These are phyloP conservation scores for Philhelius pedissequus DNA, from an alignment of 2,888 invertebrate species.

Conservation along the genomic window DNA sequence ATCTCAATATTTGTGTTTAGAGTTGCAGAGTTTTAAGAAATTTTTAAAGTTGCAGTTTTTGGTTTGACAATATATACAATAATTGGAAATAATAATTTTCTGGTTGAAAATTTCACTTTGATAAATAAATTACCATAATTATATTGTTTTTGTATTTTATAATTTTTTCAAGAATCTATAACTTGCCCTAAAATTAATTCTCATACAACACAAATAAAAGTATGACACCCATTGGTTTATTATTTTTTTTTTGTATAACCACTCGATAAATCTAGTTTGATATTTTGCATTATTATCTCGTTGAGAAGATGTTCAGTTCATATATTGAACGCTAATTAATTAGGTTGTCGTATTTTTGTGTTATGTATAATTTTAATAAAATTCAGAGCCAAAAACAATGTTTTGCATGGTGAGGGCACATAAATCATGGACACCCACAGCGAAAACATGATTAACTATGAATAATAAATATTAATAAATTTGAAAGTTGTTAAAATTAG, in stretches of 20 bases:
- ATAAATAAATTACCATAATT: too few species aligned
- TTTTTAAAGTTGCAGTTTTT: too few species aligned
- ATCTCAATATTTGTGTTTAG: too few species aligned
- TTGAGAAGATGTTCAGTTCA: conserved; percentile 11
- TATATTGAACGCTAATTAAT: conserved; percentile 25
- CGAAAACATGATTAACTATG: conserved; percentile 32
- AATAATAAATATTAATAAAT: conserved; percentile 28
- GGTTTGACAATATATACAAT: too few species aligned
- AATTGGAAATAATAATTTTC: too few species aligned
- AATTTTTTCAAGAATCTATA: background rate
- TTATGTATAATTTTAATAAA: background rate
- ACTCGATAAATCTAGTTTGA: background rate
- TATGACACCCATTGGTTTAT: background rate
- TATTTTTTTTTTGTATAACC: background rate
- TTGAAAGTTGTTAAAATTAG: conserved; percentile 23
- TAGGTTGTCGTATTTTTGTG: background rate
- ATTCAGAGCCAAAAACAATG: conserved; percentile 21
- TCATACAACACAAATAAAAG: background rate
- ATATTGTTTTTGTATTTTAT: background rate
- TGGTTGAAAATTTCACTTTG: too few species aligned
- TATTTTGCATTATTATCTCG: conserved; percentile 9
- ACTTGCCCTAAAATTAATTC: background rate
- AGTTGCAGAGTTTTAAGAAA: too few species aligned
- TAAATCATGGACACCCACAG: conserved; percentile 55
- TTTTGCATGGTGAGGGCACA: background rate